Evolutionary conservation across 2,113 vertebrate genomes (phyloP).

Genomic region (Gavia stellata): DNA sequence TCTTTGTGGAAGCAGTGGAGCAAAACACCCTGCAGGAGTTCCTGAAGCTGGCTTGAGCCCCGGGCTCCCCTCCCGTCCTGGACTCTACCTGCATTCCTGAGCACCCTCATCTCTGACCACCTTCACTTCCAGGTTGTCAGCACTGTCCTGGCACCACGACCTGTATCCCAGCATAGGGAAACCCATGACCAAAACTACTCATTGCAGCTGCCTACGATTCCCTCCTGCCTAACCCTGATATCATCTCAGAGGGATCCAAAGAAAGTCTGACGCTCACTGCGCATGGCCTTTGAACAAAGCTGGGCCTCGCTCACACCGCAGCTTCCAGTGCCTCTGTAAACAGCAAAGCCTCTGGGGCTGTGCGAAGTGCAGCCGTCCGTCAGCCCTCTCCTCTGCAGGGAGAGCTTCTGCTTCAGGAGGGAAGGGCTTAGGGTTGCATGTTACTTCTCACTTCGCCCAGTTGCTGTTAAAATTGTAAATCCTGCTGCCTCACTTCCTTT

Average conservation of each 20-base stretch:
- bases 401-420: neutral
- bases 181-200: slow-evolving; percentile 75
- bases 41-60: slow-evolving; percentile 88
- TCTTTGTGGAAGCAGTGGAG: slow-evolving; percentile 92
- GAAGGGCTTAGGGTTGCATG: neutral
- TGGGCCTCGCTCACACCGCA: slow-evolving; percentile 26
- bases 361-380: neutral
- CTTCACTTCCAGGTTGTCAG: slow-evolving; percentile 60
- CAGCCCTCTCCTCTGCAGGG: neutral
- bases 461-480: slow-evolving; percentile 25
- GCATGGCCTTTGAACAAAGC: slow-evolving; percentile 11
- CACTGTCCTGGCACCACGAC: neutral
- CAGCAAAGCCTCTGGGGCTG: slow-evolving; percentile 35
- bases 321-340: slow-evolving; percentile 63
- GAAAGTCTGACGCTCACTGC: neutral
- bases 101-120: slow-evolving; percentile 37
- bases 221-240: neutral
- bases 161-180: neutral
- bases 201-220: slow-evolving; percentile 14
- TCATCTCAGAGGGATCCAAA: slow-evolving; percentile 46
- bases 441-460: neutral
- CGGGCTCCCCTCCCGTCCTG: neutral
- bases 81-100: slow-evolving; percentile 59
- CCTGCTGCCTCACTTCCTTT: slow-evolving; percentile 18
- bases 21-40: slow-evolving; percentile 88